phyloP scores from a whole-genome alignment of 2,888 invertebrate genomes.

The Schizaphis graminum region DNA sequence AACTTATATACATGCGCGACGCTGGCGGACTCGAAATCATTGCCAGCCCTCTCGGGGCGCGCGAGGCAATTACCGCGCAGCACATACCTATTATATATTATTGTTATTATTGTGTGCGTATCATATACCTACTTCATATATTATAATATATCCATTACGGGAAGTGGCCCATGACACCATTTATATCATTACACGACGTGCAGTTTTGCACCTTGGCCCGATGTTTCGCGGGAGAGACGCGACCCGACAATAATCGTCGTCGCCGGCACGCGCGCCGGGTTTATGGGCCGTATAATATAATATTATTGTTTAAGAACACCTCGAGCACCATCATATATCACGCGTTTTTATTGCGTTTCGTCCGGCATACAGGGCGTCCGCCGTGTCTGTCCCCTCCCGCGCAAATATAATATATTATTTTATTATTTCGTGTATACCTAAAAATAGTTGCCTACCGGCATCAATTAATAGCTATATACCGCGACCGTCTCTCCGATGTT shows the following conservation, averaged over 20 bases:
- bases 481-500: too few relatives aligned
- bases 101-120: neutral
- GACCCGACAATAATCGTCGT: neutral
- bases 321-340: neutral
- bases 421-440: too few relatives aligned
- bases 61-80: neutral
- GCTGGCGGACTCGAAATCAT: neutral
- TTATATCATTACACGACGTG: neutral
- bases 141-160: neutral
- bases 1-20: neutral
- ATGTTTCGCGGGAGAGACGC: neutral
- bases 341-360: neutral
- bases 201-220: neutral
- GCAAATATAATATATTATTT: neutral
- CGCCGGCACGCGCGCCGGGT: neutral
- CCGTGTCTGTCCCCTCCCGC: neutral
- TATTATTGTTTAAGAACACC: neutral
- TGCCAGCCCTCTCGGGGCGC: neutral
- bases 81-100: neutral
- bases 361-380: neutral
- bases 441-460: too few relatives aligned
- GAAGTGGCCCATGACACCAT: neutral
- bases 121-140: neutral
- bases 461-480: too few relatives aligned
- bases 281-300: conserved; percentile 23